phyloP scores from a whole-genome alignment of 2,888 invertebrate species.

The Chrysomela aeneicollis region DNA sequence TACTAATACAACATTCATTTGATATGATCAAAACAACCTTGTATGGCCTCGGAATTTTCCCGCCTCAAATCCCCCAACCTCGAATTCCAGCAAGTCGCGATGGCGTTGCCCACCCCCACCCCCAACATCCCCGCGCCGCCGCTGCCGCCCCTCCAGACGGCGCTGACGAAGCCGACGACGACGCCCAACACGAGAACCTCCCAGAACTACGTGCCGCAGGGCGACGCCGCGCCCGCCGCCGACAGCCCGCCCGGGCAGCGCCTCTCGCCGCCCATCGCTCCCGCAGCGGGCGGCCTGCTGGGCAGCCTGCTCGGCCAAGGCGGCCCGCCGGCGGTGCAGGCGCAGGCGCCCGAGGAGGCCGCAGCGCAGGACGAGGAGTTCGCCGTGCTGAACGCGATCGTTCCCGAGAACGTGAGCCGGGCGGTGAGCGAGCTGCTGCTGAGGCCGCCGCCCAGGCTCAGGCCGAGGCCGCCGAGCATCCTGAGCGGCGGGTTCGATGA shows the following conservation, averaged over 20 bases:
- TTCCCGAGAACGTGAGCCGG: slow-evolving; percentile 53
- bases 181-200: slow-evolving; percentile 43
- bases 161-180: slow-evolving; percentile 13
- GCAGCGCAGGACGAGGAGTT: slow-evolving; percentile 46
- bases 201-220: slow-evolving; percentile 55
- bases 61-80: slow-evolving; percentile 13
- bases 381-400: slow-evolving; percentile 45
- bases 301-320: slow-evolving; percentile 23
- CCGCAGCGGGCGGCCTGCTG: too few relatives aligned
- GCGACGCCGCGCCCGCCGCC: slow-evolving; percentile 27
- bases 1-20: too few relatives aligned
- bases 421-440: slow-evolving; percentile 52
- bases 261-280: slow-evolving; percentile 10
- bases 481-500: slow-evolving; percentile 59
- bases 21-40: too few relatives aligned
- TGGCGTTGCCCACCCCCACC: slow-evolving; percentile 33
- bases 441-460: slow-evolving; percentile 59
- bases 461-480: slow-evolving; percentile 62
- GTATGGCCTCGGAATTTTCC: background rate
- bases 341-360: background rate
- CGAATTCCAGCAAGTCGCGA: background rate
- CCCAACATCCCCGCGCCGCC: slow-evolving; percentile 37
- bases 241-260: background rate
- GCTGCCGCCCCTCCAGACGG: slow-evolving; percentile 13
- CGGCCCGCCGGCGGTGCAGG: background rate